phyloP scores from a whole-genome alignment of 1,140 invertebrate genomes.

The Oryctes rhinoceros region DNA sequence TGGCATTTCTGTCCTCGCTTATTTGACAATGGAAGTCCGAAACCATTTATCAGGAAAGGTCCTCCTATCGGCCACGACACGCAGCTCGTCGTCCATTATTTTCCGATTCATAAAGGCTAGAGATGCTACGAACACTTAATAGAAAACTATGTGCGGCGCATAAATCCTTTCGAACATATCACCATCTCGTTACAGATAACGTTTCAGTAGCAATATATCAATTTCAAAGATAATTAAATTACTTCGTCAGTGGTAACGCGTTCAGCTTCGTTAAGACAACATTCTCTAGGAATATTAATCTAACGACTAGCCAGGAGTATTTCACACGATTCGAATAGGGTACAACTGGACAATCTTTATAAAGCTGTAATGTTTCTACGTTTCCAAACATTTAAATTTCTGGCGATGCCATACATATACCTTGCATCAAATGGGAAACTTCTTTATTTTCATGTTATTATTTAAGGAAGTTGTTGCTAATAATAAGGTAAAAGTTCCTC shows the following conservation, averaged over 20 bases:
- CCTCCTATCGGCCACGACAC: slow-evolving; percentile 7
- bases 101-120: slow-evolving; percentile 31
- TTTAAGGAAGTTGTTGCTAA: no score
- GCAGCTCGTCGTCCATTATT: slow-evolving; percentile 22
- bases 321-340: no score
- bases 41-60: slow-evolving; percentile 17
- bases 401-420: no score
- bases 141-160: background rate
- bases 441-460: no score
- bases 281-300: no score
- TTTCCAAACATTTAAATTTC: no score
- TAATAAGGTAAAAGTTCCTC: no score
- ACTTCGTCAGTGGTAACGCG: background rate
- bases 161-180: background rate
- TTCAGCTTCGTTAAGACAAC: no score
- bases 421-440: no score
- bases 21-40: slow-evolving; percentile 11
- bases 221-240: background rate
- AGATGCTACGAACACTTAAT: slow-evolving; percentile 5
- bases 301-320: no score
- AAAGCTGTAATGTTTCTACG: no score
- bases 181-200: background rate
- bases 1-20: slow-evolving; percentile 10
- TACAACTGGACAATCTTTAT: no score
- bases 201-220: background rate